These are phyloP conservation scores for Octonoba sinensis DNA, from an alignment of 2,888 invertebrate genomes.

Conservation along the genomic window DNA sequence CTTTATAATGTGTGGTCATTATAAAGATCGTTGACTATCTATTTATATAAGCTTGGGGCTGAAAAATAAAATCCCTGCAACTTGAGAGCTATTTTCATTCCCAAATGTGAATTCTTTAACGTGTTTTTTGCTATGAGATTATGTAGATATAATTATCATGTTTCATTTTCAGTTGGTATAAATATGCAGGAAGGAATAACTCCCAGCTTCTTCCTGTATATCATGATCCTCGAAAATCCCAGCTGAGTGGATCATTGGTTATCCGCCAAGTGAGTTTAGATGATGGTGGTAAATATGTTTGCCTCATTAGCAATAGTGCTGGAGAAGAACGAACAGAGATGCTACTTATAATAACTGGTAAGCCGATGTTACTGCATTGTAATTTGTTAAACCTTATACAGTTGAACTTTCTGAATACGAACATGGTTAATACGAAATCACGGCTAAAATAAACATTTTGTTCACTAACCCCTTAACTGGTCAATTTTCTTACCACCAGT, in stretches of 20 bases:
- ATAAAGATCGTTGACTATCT: no score
- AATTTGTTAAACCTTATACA: neutral
- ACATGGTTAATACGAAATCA: no score
- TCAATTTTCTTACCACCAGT: no score
- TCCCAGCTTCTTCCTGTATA: conserved; percentile 62
- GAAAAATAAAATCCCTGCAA: no score
- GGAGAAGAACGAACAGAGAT: conserved; percentile 68
- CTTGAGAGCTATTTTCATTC: no score
- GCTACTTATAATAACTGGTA: conserved; percentile 66
- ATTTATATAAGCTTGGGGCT: no score
- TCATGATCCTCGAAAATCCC: conserved; percentile 64
- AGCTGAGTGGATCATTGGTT: conserved; percentile 66
- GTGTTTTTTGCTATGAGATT: no score
- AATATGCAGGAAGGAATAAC: conserved; percentile 59
- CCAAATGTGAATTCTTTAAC: no score
- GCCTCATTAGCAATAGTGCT: conserved; percentile 70
- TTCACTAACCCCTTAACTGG: no score
- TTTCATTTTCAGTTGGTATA: conserved; percentile 50
- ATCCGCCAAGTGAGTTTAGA: conserved; percentile 68
- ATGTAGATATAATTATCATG: neutral
- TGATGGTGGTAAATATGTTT: conserved; percentile 71
- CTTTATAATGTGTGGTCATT: no score
- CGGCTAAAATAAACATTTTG: no score
- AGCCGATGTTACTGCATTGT: neutral
- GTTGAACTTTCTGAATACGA: no score